These are phyloP conservation scores for Macrochelys suwanniensis DNA, from an alignment of 2,797 vertebrate species.

Conservation along the genomic window DNA sequence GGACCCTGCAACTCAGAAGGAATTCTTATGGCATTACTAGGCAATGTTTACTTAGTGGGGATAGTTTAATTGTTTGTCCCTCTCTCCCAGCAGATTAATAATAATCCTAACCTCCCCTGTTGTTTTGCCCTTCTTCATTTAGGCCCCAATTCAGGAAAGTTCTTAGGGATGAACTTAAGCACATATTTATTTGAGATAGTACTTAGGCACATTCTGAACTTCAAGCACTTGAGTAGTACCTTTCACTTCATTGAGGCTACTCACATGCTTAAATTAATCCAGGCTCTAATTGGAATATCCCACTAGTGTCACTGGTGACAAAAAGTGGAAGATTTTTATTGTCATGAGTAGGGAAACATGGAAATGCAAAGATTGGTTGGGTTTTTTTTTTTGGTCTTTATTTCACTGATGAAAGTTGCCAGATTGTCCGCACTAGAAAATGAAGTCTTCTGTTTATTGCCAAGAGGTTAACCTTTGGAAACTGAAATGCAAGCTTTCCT, in stretches of 20 bases:
- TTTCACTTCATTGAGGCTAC: neutral
- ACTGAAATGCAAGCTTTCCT: accelerated
- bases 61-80: neutral
- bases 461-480: neutral
- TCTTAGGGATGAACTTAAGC: neutral
- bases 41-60: neutral
- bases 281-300: neutral
- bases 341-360: neutral
- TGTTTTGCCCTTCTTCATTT: neutral
- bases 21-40: accelerated
- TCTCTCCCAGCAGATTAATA: neutral
- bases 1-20: neutral
- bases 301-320: neutral
- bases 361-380: neutral
- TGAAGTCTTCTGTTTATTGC: neutral
- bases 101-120: neutral
- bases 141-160: neutral
- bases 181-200: neutral
- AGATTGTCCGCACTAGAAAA: neutral
- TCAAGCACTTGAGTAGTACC: neutral
- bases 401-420: neutral
- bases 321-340: neutral
- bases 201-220: neutral
- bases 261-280: neutral
- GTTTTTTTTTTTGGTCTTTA: neutral